A percentile compares a stretch with the other conserved stretches of the same genome.
phyloP scores from a whole-genome alignment of 2,888 invertebrate species.

The Galeopsomyia nigrocyanea region DNA sequence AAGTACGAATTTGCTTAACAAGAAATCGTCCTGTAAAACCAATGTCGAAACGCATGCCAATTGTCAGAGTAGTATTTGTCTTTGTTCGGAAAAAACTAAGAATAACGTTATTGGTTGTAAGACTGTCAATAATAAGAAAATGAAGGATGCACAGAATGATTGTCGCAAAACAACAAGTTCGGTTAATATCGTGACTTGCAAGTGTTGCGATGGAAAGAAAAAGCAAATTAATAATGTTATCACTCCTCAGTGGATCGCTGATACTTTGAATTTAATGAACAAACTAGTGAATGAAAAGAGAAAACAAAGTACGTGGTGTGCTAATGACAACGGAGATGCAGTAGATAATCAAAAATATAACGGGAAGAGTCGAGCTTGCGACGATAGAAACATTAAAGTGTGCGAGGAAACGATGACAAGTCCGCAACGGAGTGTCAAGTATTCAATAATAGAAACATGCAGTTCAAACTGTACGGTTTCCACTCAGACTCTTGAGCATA shows the following conservation, averaged over 20 bases:
- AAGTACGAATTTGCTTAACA: background rate
- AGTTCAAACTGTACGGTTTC: background rate
- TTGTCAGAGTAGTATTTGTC: conserved; percentile 6
- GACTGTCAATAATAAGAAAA: background rate
- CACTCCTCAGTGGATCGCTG: conserved; percentile 20
- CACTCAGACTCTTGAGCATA: conserved; percentile 22
- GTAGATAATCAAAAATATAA: background rate
- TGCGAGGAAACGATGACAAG: background rate
- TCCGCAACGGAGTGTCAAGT: conserved; percentile 5
- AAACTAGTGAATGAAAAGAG: conserved; percentile 23
- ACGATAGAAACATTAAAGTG: background rate
- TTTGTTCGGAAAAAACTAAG: conserved; percentile 9
- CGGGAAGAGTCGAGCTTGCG: background rate
- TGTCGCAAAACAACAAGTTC: background rate
- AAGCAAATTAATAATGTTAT: conserved; percentile 1
- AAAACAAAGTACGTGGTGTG: conserved; percentile 3
- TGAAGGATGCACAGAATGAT: conserved; percentile 8
- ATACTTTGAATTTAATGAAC: conserved; percentile 19
- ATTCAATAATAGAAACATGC: conserved; percentile 2
- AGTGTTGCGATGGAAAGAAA: conserved; percentile 11
- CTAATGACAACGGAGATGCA: background rate
- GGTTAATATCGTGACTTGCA: background rate
- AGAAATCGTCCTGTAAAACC: too few species aligned
- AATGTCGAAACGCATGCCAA: background rate
- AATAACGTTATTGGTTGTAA: background rate